Conservation (phyloP, 2,797 vertebrate species). For the Betta splendens region DNA sequence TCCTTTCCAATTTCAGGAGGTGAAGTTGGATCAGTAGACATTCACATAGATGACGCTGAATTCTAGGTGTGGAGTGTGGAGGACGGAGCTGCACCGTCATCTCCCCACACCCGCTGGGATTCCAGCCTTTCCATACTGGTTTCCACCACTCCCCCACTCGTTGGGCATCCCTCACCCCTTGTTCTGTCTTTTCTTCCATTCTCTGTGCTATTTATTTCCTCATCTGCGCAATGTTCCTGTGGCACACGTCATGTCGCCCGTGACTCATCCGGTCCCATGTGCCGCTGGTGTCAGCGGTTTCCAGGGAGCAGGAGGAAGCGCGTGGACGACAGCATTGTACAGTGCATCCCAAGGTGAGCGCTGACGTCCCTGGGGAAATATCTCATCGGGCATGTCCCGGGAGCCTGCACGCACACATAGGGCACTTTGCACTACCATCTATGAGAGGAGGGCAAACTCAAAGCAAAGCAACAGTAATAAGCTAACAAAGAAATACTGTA, state of each 20-base stretch:
- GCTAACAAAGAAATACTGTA: too few relatives aligned
- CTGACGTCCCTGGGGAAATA: conserved; percentile 35
- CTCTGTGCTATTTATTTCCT: not conserved
- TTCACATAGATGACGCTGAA: too few relatives aligned
- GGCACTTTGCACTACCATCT: conserved; percentile 33
- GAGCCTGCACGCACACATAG: conserved; percentile 25
- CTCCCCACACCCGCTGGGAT: not conserved
- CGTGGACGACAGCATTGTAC: conserved; percentile 30
- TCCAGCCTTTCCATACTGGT: not conserved
- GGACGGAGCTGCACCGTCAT: too few relatives aligned
- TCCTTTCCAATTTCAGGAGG: too few relatives aligned
- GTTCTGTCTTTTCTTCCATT: not conserved
- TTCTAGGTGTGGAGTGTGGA: not conserved
- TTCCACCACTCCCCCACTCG: not conserved
- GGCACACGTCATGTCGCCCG: conserved; percentile 34
- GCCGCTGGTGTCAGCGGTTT: conserved; percentile 54
- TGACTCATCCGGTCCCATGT: conserved; percentile 45
- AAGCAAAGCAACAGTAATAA: too few relatives aligned
- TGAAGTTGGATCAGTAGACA: too few relatives aligned
- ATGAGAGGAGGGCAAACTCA: too few relatives aligned
- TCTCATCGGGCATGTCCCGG: conserved; percentile 39
- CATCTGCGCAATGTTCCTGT: conserved; percentile 20
- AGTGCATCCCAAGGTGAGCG: conserved; percentile 55
- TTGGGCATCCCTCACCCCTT: not conserved
- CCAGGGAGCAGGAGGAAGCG: conserved; percentile 44